Evolutionary conservation across 1,140 invertebrate species (phyloP), one percentile per base, ranked within the genome.

Genomic region (Leptinotarsa texana): DNA sequence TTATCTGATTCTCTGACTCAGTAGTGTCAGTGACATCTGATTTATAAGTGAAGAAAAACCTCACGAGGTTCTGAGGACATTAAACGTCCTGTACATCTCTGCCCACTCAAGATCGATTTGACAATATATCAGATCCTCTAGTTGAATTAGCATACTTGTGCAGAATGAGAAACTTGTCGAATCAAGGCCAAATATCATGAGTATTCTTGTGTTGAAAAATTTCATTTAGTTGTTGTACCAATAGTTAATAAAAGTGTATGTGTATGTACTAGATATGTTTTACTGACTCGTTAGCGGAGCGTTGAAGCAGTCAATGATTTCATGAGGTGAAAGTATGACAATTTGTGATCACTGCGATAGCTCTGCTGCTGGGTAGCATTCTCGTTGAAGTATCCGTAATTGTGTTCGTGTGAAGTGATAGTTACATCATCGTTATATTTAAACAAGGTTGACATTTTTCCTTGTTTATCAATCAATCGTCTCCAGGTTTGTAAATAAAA

Each of bases 71-170:
- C 8, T 42, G 33, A 42, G 33, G n/a, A 57, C 51, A 57, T 15
- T 18, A 57, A 57, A 57, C 51, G n/a, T 18, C 51, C 51, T 57
- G 51, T 57, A 57, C 33, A 42, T 57, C 15, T 57, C 51, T 57
- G 51, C 51, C 51, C 51, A 57, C 51, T 57, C 51, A 18, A 57
- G 51, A 57, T 57, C 51, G 51, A 57, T 57, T 57, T 57, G 17
- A 57, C 4, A 57, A 57, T 18, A 57, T 57, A 57, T 57, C 51
- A 57, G 51, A 57, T 57, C 15, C 15, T 57, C 4, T 4, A 57
- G 51, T 57, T 17, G 63, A 65, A 65, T 65, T 65, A 65, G 27
- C 63, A 65, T 65, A 65, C 63, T 33, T 33, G 63, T 65, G 21
- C 21, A 65, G 63, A 65, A 65, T 65, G 13, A 22, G 63, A 65